Conservation (phyloP, 2,797 vertebrate genomes). For the Esox lucius region DNA sequence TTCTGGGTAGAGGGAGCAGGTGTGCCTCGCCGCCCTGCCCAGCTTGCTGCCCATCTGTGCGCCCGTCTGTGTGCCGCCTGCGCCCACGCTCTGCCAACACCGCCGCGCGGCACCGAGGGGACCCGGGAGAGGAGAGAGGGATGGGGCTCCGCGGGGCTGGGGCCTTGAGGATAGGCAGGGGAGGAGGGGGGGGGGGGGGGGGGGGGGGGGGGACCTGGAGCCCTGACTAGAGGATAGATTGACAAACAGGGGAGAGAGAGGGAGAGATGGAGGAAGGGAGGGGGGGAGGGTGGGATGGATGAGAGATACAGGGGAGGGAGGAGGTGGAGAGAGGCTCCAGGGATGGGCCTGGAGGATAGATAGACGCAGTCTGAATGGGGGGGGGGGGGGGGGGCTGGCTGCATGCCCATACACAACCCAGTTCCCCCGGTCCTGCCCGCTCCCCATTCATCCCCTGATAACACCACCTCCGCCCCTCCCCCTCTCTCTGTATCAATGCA, state of each 20-base stretch:
- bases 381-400: conserved; percentile 46
- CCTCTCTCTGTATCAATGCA: conserved; percentile 30
- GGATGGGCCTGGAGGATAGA: background rate
- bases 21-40: conserved; percentile 73
- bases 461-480: conserved; percentile 37
- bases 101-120: conserved; percentile 67
- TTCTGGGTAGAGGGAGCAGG: conserved; percentile 57
- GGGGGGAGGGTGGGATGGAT: conserved; percentile 57
- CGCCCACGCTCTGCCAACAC: conserved; percentile 77
- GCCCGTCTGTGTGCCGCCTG: conserved; percentile 80
- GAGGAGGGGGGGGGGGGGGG: conserved; percentile 35
- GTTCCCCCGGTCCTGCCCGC: conserved; percentile 13
- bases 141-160: background rate
- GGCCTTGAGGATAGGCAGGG: conserved; percentile 41
- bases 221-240: conserved; percentile 40
- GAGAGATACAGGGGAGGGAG: conserved; percentile 64
- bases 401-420: conserved; percentile 49
- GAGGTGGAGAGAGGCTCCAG: conserved; percentile 13
- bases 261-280: conserved; percentile 32
- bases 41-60: conserved; percentile 81
- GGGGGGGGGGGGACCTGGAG: conserved; percentile 17
- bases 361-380: conserved; percentile 40
- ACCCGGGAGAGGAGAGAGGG: conserved; percentile 64
- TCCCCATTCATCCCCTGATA: conserved; percentile 52
- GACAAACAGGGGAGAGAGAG: conserved; percentile 66